These are phyloP conservation scores for Notiomystis cincta DNA, from an alignment of 2,113 vertebrate genomes.

Conservation along the genomic window DNA sequence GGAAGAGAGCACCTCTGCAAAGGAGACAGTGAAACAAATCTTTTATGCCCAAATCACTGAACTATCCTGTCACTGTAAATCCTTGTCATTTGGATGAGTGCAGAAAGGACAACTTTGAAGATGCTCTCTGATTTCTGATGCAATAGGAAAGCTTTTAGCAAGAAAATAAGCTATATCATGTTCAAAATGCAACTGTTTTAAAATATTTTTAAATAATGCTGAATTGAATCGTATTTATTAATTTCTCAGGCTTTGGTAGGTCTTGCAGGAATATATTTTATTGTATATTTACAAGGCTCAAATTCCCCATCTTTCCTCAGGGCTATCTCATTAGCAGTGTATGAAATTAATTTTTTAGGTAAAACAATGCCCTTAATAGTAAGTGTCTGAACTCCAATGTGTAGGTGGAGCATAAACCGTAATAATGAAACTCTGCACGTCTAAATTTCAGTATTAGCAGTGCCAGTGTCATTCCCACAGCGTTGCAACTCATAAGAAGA, in stretches of 20 bases:
- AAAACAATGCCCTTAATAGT: neutral
- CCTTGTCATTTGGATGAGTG: neutral
- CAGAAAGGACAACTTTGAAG: neutral
- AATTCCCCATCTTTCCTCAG: neutral
- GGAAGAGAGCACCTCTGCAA: neutral
- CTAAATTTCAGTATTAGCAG: neutral
- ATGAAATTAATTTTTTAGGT: neutral
- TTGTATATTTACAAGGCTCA: neutral
- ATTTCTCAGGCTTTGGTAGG: neutral
- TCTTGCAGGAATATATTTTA: neutral
- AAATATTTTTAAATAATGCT: neutral
- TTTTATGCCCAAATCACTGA: neutral
- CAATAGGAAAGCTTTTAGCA: neutral
- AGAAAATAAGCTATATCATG: neutral
- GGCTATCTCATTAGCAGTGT: neutral
- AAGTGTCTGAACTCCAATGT: neutral
- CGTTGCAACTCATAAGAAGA: neutral
- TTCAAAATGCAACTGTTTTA: neutral
- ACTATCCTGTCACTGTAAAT: neutral
- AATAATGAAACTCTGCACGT: neutral
- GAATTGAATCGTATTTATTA: neutral
- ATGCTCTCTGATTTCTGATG: neutral
- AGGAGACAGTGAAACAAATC: neutral
- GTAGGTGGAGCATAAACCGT: neutral
- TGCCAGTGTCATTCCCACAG: neutral